Evolutionary conservation across 2,113 vertebrate genomes (phyloP).

Genomic region (Takifugu bimaculatus): DNA sequence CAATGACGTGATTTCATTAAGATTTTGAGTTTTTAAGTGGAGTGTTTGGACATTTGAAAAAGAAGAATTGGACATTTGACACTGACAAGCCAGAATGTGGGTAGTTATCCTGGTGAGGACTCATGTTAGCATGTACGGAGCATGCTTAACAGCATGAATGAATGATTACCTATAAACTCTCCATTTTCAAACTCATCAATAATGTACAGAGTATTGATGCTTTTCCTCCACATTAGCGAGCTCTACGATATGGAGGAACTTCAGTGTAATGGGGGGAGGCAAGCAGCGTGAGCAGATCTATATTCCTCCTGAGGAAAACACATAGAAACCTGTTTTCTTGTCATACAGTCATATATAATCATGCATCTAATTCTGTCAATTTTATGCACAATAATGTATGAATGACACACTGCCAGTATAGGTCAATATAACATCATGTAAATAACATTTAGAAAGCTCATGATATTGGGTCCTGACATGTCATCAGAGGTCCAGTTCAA

Average conservation of each 20-base stretch:
- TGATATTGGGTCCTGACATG: constrained; percentile 32
- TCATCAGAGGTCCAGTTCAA: constrained; percentile 35
- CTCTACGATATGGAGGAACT: constrained; percentile 2
- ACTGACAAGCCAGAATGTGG: too few relatives aligned
- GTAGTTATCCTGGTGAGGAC: too few relatives aligned
- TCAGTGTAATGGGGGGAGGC: neutral
- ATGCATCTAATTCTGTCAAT: too few relatives aligned
- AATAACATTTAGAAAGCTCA: neutral
- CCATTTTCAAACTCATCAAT: constrained; percentile 44
- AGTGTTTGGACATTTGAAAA: too few relatives aligned
- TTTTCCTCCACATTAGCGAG: constrained; percentile 2
- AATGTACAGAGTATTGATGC: constrained; percentile 30
- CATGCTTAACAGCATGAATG: constrained; percentile 8
- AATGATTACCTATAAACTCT: constrained; percentile 29
- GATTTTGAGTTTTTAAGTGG: too few relatives aligned
- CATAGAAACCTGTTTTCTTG: too few relatives aligned
- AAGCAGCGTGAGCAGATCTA: constrained; percentile 2
- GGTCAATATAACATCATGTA: neutral
- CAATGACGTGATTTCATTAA: neutral
- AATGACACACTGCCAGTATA: neutral
- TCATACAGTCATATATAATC: too few relatives aligned
- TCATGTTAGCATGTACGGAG: neutral
- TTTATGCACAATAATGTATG: too few relatives aligned
- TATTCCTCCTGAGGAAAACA: too few relatives aligned
- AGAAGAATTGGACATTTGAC: too few relatives aligned